Evolutionary conservation across 2,113 vertebrate species (phyloP).

Genomic region (Chloebia gouldiae): DNA sequence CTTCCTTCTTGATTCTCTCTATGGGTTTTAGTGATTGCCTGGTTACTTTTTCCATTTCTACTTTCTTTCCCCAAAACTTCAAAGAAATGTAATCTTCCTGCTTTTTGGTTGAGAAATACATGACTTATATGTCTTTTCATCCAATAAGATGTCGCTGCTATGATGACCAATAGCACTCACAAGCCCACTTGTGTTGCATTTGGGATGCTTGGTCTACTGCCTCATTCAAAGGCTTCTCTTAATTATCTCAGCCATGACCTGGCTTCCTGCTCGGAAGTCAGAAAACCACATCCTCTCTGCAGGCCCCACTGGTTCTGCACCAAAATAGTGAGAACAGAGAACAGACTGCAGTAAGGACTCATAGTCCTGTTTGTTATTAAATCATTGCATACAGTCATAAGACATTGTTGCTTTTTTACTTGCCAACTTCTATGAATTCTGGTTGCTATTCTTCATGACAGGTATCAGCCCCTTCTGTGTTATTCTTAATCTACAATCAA

Average conservation of each 20-base stretch:
- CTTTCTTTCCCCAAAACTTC: neutral
- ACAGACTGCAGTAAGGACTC: neutral
- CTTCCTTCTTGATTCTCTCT: neutral
- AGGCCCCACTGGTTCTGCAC: neutral
- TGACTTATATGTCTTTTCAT: neutral
- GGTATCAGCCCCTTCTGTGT: neutral
- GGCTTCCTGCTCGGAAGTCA: neutral
- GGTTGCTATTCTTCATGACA: neutral
- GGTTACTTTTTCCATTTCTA: neutral
- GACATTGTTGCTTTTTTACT: neutral
- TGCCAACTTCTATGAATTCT: neutral
- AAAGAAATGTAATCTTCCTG: neutral
- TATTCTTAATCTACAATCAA: neutral
- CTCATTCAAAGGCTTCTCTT: neutral
- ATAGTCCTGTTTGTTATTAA: neutral
- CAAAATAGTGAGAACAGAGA: neutral
- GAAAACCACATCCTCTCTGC: neutral
- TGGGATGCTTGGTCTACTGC: neutral
- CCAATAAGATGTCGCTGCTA: neutral
- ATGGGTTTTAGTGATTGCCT: neutral
- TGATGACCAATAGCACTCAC: neutral
- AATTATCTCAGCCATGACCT: neutral
- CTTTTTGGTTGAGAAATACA: neutral
- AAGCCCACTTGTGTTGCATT: neutral
- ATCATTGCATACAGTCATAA: neutral